Conservation (phyloP, 2,797 vertebrate genomes). For the Sylvia borin region DNA sequence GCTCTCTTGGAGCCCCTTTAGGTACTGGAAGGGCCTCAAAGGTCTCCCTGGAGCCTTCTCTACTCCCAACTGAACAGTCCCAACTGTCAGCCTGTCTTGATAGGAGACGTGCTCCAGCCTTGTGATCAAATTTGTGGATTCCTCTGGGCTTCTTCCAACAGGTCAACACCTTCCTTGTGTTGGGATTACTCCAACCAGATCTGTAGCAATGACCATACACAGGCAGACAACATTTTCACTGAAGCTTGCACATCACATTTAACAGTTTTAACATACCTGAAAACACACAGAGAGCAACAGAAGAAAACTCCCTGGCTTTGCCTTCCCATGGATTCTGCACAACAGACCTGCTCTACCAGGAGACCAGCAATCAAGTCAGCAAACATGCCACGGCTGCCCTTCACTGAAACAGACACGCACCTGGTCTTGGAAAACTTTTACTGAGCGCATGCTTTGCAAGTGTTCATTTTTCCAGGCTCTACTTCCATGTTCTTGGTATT, state of each 20-base stretch:
- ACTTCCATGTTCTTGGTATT: accelerated
- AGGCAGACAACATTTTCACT: not conserved
- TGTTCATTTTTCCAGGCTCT: not conserved
- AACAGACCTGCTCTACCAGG: not conserved
- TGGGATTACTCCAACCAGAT: not conserved
- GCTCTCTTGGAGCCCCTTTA: not conserved
- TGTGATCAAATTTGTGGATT: not conserved
- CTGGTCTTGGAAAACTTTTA: not conserved
- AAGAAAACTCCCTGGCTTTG: not conserved
- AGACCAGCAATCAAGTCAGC: not conserved
- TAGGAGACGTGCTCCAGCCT: not conserved
- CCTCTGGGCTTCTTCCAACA: not conserved
- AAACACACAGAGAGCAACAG: not conserved
- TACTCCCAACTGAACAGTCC: not conserved
- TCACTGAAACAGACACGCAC: not conserved
- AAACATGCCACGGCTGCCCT: not conserved
- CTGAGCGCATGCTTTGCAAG: not conserved
- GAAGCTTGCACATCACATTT: not conserved
- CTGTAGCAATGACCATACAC: not conserved
- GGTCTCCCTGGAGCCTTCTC: not conserved
- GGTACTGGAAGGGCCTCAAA: not conserved
- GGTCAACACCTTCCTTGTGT: accelerated
- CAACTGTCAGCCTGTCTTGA: not conserved
- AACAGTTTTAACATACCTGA: not conserved
- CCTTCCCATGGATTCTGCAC: not conserved